Evolutionary conservation across 2,888 invertebrate species (phyloP).

Genomic region (Charanyca ferruginea): DNA sequence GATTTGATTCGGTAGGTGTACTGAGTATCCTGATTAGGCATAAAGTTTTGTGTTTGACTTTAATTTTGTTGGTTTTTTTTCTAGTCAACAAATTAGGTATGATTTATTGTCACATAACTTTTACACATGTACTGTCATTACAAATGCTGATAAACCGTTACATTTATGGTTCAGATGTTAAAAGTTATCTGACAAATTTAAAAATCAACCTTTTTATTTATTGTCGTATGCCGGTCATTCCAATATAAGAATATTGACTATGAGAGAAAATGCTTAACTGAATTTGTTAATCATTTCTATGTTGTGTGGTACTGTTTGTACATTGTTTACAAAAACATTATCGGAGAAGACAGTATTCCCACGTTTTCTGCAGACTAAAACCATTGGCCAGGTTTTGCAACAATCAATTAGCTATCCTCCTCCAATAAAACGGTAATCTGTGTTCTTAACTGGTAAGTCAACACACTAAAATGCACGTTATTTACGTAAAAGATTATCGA

Average conservation of each 20-base stretch:
- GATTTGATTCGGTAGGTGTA: slow-evolving; percentile 31
- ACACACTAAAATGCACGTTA: slow-evolving; percentile 61
- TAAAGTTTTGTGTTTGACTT: slow-evolving; percentile 3
- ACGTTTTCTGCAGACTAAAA: background rate
- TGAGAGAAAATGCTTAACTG: background rate
- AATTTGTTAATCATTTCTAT: slow-evolving; percentile 17
- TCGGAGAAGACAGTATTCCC: slow-evolving; percentile 3
- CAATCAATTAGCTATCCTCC: slow-evolving; percentile 54
- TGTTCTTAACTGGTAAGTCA: slow-evolving; percentile 47
- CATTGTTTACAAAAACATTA: slow-evolving; percentile 15
- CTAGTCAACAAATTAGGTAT: slow-evolving; percentile 4
- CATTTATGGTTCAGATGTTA: background rate
- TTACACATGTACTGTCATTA: too few relatives aligned
- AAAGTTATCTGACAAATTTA: background rate
- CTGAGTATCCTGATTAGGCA: slow-evolving; percentile 1
- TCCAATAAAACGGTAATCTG: slow-evolving; percentile 56
- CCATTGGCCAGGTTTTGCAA: slow-evolving; percentile 47
- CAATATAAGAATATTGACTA: slow-evolving; percentile 36
- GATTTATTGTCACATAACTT: too few relatives aligned
- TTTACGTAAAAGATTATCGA: slow-evolving; percentile 67
- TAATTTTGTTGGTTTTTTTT: background rate
- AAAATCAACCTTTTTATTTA: background rate
- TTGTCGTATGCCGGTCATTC: slow-evolving; percentile 6
- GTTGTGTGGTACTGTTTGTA: background rate
- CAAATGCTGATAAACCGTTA: background rate